A percentile compares a stretch with the other conserved stretches of the same genome.
Conservation (phyloP, 2,113 vertebrate species). For the Peromyscus californicus region DNA sequence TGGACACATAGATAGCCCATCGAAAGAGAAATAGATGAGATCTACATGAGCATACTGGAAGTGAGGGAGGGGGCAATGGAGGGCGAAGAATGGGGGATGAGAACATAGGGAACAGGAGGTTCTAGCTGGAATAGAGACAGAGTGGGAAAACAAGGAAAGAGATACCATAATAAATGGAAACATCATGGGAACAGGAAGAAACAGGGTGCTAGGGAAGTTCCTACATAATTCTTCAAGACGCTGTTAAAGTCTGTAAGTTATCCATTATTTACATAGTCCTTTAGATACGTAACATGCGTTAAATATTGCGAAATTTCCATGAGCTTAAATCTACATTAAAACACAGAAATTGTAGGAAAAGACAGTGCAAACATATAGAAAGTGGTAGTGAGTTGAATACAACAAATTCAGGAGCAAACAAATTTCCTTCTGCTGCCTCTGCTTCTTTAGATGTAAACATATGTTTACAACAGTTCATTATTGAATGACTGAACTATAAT, state of each 20-base stretch:
- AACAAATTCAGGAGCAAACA: background rate
- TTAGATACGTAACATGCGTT: background rate
- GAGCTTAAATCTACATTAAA: background rate
- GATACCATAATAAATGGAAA: no score
- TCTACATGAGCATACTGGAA: no score
- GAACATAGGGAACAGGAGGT: no score
- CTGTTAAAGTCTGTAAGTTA: background rate
- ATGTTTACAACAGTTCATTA: background rate
- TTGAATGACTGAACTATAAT: background rate
- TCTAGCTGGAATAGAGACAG: no score
- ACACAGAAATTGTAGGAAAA: background rate
- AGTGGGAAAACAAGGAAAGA: no score
- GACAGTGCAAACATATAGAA: background rate
- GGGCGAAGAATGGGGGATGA: no score
- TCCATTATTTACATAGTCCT: background rate
- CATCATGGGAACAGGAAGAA: no score
- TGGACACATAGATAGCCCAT: no score
- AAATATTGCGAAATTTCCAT: background rate
- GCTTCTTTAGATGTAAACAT: background rate
- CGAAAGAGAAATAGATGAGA: no score
- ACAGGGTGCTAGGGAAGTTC: no score
- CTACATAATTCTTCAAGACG: background rate
- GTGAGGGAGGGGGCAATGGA: no score
- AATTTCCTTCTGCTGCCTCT: background rate
- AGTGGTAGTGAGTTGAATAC: background rate